Base-by-base conservation (phyloP, 2,888 invertebrate genomes). In the Lycia hirtaria region DNA sequence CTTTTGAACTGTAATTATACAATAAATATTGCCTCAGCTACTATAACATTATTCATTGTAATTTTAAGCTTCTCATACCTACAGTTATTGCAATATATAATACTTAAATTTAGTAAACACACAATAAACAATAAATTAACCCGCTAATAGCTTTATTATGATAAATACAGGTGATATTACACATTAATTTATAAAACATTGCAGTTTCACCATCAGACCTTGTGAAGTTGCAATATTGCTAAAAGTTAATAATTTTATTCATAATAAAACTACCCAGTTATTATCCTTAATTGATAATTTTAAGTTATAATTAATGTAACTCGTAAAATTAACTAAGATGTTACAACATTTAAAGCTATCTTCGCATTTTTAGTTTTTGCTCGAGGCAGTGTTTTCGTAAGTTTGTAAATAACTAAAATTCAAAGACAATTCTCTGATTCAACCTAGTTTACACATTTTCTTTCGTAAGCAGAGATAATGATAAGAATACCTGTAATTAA, bases 171-270 rank as follows among this genome's bases (percentile, higher is more conserved):
- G 9, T 17, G 17, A 35, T 17, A 15, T n/a, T n/a, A 17, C 35
- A 9, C 14, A 17, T 35, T 35, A 35, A 17, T 41, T 41, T 28
- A 5, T n/a, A 33, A 30, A 30, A 10, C 5, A 30, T 30, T 7
- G 32, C 14, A 10, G 14, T 52, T 55, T 35, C 48, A 28, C 22
- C 20, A 55, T 41, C 12, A 33, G 32, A 45, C 38, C 53, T 54
- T 54, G 53, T 6, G 20, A 9, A 41, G 1, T 32, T 9, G 50
- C 37, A 38, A 54, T 38, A 40, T 44, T 40, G 35, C 43, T 24
- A 52, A 52, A 20, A 45, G 15, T 10, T 28, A 37, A 28, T 48
- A 48, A 48, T 55, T 55, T 45, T 48, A 48, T 48, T n/a, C 54
- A 26, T 24, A 12, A 14, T 19, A 37, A 28, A 44, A 32, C 20